A percentile compares a stretch with the other conserved stretches of the same genome.
Conservation (phyloP, 2,888 invertebrate genomes). For the Drosophila leonis region DNA sequence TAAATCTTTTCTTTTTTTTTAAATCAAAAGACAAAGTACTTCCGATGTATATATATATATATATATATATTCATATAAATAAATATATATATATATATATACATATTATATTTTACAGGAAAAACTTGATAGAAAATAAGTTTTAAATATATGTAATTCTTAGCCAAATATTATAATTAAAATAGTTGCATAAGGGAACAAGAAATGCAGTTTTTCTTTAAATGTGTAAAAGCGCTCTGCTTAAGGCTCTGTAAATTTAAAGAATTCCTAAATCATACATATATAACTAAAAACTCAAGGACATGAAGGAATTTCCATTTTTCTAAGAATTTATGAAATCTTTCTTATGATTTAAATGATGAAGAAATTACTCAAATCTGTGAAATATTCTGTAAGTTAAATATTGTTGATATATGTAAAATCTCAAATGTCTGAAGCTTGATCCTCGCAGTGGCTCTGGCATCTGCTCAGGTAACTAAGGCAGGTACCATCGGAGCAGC, state of each 20-base stretch:
- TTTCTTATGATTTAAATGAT: not conserved
- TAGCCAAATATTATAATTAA: slow-evolving; percentile 37
- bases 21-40: slow-evolving; percentile 21
- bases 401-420: not conserved
- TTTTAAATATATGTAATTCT: slow-evolving; percentile 6
- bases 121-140: slow-evolving; percentile 9
- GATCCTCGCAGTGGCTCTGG: too few relatives aligned
- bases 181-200: slow-evolving; percentile 25
- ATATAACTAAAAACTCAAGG: not conserved
- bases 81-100: slow-evolving; percentile 5
- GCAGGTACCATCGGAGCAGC: not conserved
- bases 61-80: slow-evolving; percentile 13
- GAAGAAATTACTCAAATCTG: not conserved
- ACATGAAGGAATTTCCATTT: not conserved
- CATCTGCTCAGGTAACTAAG: slow-evolving; percentile 24
- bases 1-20: not conserved
- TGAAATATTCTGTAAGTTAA: not conserved
- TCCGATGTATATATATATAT: slow-evolving; percentile 14
- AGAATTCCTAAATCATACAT: not conserved
- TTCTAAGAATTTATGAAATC: not conserved
- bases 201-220: slow-evolving; percentile 1
- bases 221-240: not conserved
- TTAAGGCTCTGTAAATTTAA: not conserved
- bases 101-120: slow-evolving; percentile 18
- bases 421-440: slow-evolving; percentile 3